A percentile compares a stretch with the other conserved stretches of the same genome.
These are phyloP conservation scores for Dynastes hyllus DNA, from an alignment of 2,888 invertebrate species.

Conservation along the genomic window DNA sequence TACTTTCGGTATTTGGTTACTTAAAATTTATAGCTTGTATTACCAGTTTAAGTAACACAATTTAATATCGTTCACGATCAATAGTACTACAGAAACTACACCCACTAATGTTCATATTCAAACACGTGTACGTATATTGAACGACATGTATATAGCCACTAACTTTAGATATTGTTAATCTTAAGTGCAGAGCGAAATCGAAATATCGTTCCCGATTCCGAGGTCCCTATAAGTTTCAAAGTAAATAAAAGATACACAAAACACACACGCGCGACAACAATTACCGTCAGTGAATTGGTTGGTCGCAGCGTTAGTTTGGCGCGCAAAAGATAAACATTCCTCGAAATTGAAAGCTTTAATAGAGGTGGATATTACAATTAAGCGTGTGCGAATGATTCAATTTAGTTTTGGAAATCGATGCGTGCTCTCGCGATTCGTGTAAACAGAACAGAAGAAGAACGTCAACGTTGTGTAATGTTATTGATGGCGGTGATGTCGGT, in stretches of 20 bases:
- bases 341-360: conserved; percentile 70
- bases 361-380: conserved; percentile 70
- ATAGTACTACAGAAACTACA: neutral
- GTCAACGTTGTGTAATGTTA: conserved; percentile 55
- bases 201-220: conserved; percentile 45
- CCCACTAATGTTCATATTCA: neutral
- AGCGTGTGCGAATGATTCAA: conserved; percentile 68
- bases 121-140: conserved; percentile 7
- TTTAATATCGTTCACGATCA: neutral
- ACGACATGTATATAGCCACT: neutral
- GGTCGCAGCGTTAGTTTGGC: conserved; percentile 6
- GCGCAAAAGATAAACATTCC: conserved; percentile 69
- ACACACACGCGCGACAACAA: conserved; percentile 49
- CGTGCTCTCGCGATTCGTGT: conserved; percentile 65
- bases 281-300: conserved; percentile 33
- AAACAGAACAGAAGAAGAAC: conserved; percentile 62
- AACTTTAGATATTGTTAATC: conserved; percentile 21
- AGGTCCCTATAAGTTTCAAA: conserved; percentile 59
- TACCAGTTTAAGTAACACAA: neutral
- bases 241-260: conserved; percentile 63
- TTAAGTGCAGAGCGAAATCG: conserved; percentile 11
- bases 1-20: neutral
- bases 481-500: conserved; percentile 53
- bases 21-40: neutral
- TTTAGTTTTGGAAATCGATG: conserved; percentile 67